phyloP scores from a whole-genome alignment of 1,140 invertebrate genomes.

The Brachystomella parvula region DNA sequence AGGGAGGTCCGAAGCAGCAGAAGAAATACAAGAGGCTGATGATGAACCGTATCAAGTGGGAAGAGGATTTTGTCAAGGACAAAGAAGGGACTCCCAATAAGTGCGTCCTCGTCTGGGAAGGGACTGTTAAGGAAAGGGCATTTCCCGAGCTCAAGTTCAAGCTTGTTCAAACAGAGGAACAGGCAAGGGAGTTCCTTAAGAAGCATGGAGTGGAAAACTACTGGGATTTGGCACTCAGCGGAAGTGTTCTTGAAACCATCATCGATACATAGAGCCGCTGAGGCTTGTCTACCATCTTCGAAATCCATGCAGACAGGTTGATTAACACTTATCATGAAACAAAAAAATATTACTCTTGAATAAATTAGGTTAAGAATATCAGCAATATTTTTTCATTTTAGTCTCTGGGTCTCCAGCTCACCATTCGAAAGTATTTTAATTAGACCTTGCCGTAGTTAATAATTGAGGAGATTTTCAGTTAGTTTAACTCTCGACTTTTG shows the following conservation, averaged over 20 bases:
- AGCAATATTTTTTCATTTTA: too few relatives aligned
- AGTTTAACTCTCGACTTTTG: too few relatives aligned
- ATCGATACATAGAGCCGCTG: constrained; percentile 37
- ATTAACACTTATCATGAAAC: neutral
- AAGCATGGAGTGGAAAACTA: constrained; percentile 94
- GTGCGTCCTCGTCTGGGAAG: constrained; percentile 87
- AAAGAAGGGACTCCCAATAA: constrained; percentile 73
- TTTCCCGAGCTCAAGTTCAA: constrained; percentile 95
- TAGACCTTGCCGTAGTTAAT: too few relatives aligned
- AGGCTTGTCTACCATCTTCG: constrained; percentile 50
- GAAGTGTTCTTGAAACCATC: constrained; percentile 64
- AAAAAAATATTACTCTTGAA: neutral
- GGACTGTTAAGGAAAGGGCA: constrained; percentile 71
- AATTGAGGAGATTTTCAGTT: too few relatives aligned
- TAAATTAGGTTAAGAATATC: too few relatives aligned
- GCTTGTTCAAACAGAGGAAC: constrained; percentile 84
- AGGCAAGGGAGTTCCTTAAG: constrained; percentile 90
- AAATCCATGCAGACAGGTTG: constrained; percentile 48
- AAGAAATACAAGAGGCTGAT: constrained; percentile 92
- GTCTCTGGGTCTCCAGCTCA: too few relatives aligned
- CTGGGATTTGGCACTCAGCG: constrained; percentile 94
- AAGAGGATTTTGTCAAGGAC: constrained; percentile 77
- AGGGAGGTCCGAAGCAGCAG: constrained; percentile 94
- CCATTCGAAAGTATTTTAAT: too few relatives aligned
- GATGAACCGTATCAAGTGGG: constrained; percentile 94